Percentiles rank a stretch among this genome's conserved stretches.
phyloP scores from a whole-genome alignment of 1,140 invertebrate species.

The Platyura marginata region DNA sequence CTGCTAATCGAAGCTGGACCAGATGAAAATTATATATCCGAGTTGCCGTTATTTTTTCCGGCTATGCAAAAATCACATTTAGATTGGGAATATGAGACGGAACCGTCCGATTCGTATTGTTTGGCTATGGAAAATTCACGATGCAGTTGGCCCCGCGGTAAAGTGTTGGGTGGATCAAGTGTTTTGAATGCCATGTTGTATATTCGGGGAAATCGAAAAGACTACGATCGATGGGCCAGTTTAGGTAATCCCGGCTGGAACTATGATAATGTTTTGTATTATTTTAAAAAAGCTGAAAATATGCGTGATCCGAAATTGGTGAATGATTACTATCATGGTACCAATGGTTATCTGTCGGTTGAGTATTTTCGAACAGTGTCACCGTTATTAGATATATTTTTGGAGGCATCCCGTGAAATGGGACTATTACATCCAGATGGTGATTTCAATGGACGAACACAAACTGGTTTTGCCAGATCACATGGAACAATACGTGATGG shows the following conservation, averaged over 20 bases:
- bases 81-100: constrained; percentile 66
- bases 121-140: constrained; percentile 35
- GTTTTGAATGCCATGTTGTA: constrained; percentile 81
- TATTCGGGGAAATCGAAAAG: constrained; percentile 59
- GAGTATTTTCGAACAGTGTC: constrained; percentile 43
- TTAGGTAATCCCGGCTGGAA: constrained; percentile 54
- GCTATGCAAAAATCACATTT: constrained; percentile 46
- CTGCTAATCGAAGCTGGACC: constrained; percentile 63
- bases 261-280: constrained; percentile 60
- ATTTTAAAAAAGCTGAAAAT: constrained; percentile 59
- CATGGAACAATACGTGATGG: constrained; percentile 68
- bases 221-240: constrained; percentile 68
- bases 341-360: constrained; percentile 42
- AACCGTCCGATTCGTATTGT: constrained; percentile 45
- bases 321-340: constrained; percentile 45
- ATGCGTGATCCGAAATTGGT: constrained; percentile 26
- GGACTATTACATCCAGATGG: constrained; percentile 37
- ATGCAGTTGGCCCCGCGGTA: constrained; percentile 55
- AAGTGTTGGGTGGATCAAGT: constrained; percentile 66
- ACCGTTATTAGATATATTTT: constrained; percentile 38
- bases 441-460: constrained; percentile 57
- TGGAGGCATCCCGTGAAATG: constrained; percentile 46
- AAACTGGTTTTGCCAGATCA: constrained; percentile 50
- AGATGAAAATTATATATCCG: constrained; percentile 55
- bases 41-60: constrained; percentile 56